These are phyloP conservation scores for Eupithecia abbreviata DNA, from an alignment of 2,888 invertebrate species.

Conservation along the genomic window DNA sequence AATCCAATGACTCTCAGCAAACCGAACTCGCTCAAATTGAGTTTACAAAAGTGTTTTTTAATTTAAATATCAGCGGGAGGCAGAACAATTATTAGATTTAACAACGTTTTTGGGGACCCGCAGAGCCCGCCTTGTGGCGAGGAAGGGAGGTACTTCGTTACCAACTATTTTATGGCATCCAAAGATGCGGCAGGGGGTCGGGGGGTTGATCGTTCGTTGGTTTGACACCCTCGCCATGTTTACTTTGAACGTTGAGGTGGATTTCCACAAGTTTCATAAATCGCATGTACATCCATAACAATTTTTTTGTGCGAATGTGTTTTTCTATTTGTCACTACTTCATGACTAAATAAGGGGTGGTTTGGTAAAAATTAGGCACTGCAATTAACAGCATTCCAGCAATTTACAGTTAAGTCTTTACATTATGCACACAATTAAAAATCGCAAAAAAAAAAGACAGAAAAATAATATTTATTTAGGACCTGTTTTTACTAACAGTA, in stretches of 20 bases:
- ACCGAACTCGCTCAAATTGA: constrained; percentile 17
- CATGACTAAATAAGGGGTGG: no score
- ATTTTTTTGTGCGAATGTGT: no score
- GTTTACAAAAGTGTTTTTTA: constrained; percentile 32
- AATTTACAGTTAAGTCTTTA: no score
- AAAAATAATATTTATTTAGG: no score
- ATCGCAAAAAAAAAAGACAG: no score
- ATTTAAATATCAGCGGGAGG: constrained; percentile 27
- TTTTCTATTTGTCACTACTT: no score
- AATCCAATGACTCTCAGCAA: neutral
- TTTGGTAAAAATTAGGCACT: no score
- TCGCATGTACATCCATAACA: no score
- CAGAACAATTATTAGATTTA: constrained; percentile 52
- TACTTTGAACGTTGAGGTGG: neutral
- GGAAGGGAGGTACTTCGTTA: constrained; percentile 42
- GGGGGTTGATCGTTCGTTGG: neutral
- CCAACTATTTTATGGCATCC: constrained; percentile 64
- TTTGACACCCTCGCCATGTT: neutral
- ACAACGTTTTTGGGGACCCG: constrained; percentile 65
- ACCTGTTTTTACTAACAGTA: no score
- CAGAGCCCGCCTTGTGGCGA: constrained; percentile 77
- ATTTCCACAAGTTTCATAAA: neutral
- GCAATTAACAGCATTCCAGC: no score
- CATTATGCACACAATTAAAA: no score
- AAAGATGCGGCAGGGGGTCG: constrained; percentile 17